Base-by-base conservation (phyloP, 1,140 invertebrate species). In the Micrasema longulum region DNA sequence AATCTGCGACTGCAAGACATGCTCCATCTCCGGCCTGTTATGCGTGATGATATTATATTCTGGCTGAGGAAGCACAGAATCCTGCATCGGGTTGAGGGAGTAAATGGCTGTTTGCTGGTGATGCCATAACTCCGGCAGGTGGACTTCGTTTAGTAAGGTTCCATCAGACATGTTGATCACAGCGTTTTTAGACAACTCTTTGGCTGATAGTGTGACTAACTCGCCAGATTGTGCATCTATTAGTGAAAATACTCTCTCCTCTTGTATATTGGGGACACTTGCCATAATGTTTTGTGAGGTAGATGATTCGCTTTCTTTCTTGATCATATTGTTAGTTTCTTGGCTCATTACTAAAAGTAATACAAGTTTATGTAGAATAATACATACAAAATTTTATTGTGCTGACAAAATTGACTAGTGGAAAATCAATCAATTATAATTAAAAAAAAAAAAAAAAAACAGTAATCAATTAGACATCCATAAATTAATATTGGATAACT, bases 201-300 rank as follows among this genome's bases (percentile, higher is more conserved):
- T 69, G 6, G 70, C 72, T 14, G 75, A 73, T 23, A 76, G 41
- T 14, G 69, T 68, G 4, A 76, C 65, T 23, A 76, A 38, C 41
- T 76, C 75, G n/a, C 75, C 75, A 2, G 75, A 76, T 55, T 76
- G 75, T 7, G 73, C 75, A 31, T 76, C 75, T 9, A 76, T 74
- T 12, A 76, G 38, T 1, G 75, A 74, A 55, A 69, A 73, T 22
- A 76, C 65, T 65, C 69, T 50, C 22, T 76, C 71, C 12, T 69
- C 50, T 14, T 60, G 68, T 22, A 69, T 11, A 22, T 5, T 53
- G 18, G 31, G 31, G 5, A 35, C 36, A 18, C 67, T 16, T 5
- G 14, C 53, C 23, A 43, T 53, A n/a, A 16, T 55, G 16, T 64
- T 2, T 47, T 45, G 35, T 53, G 57, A 9, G 22, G 45, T 66